These are phyloP conservation scores for Oasisia sp. DNA, from an alignment of 2,888 invertebrate genomes.

Conservation along the genomic window DNA sequence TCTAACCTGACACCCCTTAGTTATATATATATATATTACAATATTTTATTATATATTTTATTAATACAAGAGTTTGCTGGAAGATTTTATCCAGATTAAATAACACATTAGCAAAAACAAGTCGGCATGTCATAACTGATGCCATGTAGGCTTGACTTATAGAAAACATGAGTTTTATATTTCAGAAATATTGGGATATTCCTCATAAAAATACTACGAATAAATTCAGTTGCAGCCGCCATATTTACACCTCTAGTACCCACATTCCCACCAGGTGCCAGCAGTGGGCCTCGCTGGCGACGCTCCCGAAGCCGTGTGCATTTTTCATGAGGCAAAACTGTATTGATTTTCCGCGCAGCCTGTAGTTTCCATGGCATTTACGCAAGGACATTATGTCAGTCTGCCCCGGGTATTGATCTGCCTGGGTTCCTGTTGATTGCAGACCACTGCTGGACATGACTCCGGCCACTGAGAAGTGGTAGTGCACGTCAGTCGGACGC, in stretches of 20 bases:
- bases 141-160: no score
- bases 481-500: neutral
- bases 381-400: conserved; percentile 17
- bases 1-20: no score
- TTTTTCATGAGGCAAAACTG: neutral
- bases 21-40: no score
- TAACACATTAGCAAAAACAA: no score
- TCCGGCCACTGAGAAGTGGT: neutral
- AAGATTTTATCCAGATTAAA: no score
- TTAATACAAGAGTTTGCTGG: no score
- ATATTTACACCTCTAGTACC: neutral
- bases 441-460: neutral
- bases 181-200: no score
- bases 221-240: neutral
- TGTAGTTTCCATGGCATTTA: conserved; percentile 7
- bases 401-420: neutral
- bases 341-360: neutral
- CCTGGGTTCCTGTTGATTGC: neutral
- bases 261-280: neutral
- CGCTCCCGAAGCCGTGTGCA: neutral
- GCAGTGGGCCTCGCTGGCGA: neutral
- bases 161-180: no score
- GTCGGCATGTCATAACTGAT: no score
- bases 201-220: no score
- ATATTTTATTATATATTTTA: no score